These are phyloP conservation scores for Lucinisca nassula DNA, from an alignment of 2,888 invertebrate genomes.

Conservation along the genomic window DNA sequence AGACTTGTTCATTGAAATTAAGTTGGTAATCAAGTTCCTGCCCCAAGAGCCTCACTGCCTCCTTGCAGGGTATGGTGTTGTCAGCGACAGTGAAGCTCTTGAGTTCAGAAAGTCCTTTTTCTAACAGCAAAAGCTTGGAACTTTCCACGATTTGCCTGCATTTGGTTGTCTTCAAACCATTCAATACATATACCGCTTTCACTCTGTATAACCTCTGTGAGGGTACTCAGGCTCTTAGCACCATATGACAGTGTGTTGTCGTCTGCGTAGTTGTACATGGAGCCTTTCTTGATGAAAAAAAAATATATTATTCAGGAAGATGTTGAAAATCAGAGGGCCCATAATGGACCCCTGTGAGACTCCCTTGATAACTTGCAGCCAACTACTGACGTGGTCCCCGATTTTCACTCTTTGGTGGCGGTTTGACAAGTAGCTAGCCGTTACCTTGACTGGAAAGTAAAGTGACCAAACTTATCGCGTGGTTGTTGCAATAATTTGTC, in stretches of 20 bases:
- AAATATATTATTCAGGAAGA: neutral
- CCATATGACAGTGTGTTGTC: neutral
- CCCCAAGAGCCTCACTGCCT: neutral
- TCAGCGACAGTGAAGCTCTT: neutral
- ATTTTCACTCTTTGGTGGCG: neutral
- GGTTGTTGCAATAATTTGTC: too few species aligned
- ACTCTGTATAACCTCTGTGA: neutral
- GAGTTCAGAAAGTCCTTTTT: neutral
- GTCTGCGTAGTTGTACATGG: neutral
- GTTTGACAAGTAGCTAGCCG: neutral
- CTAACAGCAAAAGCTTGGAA: neutral
- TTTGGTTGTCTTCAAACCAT: neutral
- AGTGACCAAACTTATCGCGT: too few species aligned
- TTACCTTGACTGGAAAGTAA: too few species aligned
- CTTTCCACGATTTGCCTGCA: conserved; percentile 6
- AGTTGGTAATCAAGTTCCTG: neutral
- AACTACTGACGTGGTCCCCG: neutral
- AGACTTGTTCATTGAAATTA: neutral
- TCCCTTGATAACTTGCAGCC: neutral
- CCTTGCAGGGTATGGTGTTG: neutral
- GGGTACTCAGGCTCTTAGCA: neutral
- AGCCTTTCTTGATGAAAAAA: neutral
- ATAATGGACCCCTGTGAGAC: neutral
- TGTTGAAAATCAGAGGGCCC: neutral
- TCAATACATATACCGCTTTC: neutral